phyloP scores from a whole-genome alignment of 2,113 vertebrate species.

The Aix galericulata region DNA sequence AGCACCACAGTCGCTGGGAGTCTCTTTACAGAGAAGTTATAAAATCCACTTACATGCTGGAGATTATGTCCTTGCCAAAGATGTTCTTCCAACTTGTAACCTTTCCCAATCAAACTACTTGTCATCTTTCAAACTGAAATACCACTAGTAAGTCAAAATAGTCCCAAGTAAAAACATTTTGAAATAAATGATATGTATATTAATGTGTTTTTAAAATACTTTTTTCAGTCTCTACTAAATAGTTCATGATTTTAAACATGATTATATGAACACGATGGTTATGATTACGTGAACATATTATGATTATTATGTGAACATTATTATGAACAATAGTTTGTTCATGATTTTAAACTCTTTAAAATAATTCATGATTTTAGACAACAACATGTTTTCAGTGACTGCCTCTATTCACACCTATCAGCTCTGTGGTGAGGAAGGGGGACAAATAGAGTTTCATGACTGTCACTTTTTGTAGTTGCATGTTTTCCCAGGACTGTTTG shows the following conservation, averaged over 20 bases:
- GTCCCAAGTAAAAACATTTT: background rate
- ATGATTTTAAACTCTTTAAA: too few relatives aligned
- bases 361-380: background rate
- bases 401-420: background rate
- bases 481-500: background rate
- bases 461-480: background rate
- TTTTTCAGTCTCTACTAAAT: background rate
- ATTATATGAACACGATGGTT: too few relatives aligned
- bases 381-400: accelerated
- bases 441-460: background rate
- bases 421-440: background rate
- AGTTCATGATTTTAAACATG: background rate
- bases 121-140: background rate
- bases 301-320: too few relatives aligned
- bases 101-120: background rate
- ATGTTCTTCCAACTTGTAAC: background rate
- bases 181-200: background rate
- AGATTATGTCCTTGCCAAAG: background rate
- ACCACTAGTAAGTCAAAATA: background rate
- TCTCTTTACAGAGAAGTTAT: background rate
- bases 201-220: background rate
- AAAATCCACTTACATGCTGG: background rate
- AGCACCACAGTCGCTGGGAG: background rate
- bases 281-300: too few relatives aligned
- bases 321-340: too few relatives aligned